These are phyloP conservation scores for Osmerus eperlanus DNA, from an alignment of 2,113 vertebrate genomes.

Conservation along the genomic window DNA sequence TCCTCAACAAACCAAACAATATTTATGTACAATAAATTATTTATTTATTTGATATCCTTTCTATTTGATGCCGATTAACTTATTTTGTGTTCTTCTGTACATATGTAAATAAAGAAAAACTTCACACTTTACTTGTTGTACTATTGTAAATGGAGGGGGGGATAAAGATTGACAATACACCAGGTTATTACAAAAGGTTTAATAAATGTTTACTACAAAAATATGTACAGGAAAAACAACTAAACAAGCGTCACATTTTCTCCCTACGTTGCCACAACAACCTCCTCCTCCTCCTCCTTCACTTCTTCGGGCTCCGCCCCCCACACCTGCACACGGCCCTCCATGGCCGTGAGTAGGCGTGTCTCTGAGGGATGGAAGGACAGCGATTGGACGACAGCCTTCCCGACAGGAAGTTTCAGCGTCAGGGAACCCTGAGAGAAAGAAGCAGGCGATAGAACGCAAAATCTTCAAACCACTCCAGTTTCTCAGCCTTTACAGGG, in stretches of 20 bases:
- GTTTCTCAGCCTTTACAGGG: neutral
- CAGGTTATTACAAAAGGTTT: neutral
- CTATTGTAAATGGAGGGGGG: neutral
- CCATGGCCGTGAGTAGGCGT: constrained; percentile 78
- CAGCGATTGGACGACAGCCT: constrained; percentile 82
- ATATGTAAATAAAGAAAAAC: constrained; percentile 48
- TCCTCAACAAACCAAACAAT: constrained; percentile 21
- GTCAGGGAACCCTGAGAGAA: constrained; percentile 75
- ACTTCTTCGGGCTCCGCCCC: constrained; percentile 70
- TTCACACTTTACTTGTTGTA: constrained; percentile 16
- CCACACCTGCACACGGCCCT: constrained; percentile 84
- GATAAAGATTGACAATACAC: constrained; percentile 6
- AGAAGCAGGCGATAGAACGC: neutral
- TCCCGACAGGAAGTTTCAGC: constrained; percentile 76
- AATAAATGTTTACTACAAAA: constrained; percentile 28
- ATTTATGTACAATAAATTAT: constrained; percentile 76
- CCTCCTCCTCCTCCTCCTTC: constrained; percentile 27
- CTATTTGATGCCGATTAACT: constrained; percentile 52
- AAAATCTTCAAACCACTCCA: neutral
- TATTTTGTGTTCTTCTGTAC: constrained; percentile 51
- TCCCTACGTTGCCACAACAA: constrained; percentile 10
- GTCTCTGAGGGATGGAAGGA: constrained; percentile 84
- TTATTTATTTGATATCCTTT: constrained; percentile 73
- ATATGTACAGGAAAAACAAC: neutral
- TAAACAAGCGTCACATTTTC: neutral